Evolutionary conservation across 2,113 vertebrate genomes (phyloP).

Genomic region (Muntiacus muntjak): DNA sequence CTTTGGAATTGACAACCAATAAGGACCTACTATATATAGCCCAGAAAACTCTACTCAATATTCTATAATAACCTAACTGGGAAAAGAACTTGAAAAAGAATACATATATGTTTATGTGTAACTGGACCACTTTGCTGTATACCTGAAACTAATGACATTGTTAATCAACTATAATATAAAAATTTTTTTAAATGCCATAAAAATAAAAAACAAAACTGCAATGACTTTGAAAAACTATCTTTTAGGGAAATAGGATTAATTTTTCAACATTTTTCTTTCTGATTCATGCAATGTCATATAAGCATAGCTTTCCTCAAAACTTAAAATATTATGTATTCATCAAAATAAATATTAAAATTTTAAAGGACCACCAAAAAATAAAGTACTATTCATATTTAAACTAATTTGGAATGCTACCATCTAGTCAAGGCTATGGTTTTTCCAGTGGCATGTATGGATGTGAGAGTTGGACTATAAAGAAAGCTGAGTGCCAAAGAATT

Average conservation of each 20-base stretch:
- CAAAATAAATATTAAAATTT: not conserved
- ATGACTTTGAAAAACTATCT: not conserved
- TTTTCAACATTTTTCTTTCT: conserved; percentile 7
- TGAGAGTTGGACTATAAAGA: too few species aligned
- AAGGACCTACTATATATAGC: not conserved
- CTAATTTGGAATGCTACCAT: not conserved
- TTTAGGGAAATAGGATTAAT: not conserved
- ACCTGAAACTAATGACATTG: not conserved
- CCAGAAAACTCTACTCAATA: not conserved
- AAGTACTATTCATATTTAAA: not conserved
- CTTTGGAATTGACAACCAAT: not conserved
- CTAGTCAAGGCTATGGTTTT: too few species aligned
- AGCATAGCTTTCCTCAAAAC: not conserved
- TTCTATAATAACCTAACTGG: not conserved
- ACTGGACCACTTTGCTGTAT: not conserved
- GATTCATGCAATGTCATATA: not conserved
- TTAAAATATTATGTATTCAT: not conserved
- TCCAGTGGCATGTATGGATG: too few species aligned
- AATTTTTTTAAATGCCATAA: not conserved
- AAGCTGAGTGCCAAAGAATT: too few species aligned
- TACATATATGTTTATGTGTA: not conserved
- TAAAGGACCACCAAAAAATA: not conserved
- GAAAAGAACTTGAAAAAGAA: not conserved
- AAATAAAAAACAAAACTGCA: not conserved
- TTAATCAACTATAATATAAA: not conserved